Evolutionary conservation across 2,113 vertebrate genomes (phyloP).

Genomic region (Poeciliopsis turrubarensis): DNA sequence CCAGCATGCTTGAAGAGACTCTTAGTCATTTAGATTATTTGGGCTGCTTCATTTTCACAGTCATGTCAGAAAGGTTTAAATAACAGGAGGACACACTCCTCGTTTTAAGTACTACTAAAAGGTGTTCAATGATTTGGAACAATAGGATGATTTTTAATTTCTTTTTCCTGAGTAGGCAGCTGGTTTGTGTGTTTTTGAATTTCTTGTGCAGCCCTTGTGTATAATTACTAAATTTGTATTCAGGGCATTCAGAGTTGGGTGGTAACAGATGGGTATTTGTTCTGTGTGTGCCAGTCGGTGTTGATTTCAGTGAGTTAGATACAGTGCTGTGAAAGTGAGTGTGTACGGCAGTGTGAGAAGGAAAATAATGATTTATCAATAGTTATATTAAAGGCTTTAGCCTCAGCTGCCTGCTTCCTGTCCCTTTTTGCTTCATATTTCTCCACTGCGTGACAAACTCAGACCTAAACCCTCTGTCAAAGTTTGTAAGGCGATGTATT

Average conservation of each 20-base stretch:
- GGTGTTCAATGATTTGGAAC: slow-evolving; percentile 22
- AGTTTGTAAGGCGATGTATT: not conserved
- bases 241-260: slow-evolving; percentile 10
- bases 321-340: not conserved
- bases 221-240: slow-evolving; percentile 34
- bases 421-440: slow-evolving; percentile 29
- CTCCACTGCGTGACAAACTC: slow-evolving; percentile 16
- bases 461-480: slow-evolving; percentile 1
- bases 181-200: slow-evolving; percentile 2
- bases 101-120: slow-evolving; percentile 6
- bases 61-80: slow-evolving; percentile 22
- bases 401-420: slow-evolving; percentile 12
- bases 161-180: not conserved
- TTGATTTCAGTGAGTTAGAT: slow-evolving; percentile 9
- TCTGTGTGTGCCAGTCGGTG: slow-evolving; percentile 26
- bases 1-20: not conserved
- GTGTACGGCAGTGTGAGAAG: slow-evolving; percentile 3
- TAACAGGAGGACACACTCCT: not conserved
- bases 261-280: slow-evolving; percentile 40
- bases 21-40: slow-evolving; percentile 17
- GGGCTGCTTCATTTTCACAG: not conserved
- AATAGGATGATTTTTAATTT: not conserved
- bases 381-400: slow-evolving; percentile 47
- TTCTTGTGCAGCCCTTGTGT: slow-evolving; percentile 9
- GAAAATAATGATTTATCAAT: slow-evolving; percentile 38